phyloP scores from a whole-genome alignment of 2,797 vertebrate species.

The Vultur gryphus region DNA sequence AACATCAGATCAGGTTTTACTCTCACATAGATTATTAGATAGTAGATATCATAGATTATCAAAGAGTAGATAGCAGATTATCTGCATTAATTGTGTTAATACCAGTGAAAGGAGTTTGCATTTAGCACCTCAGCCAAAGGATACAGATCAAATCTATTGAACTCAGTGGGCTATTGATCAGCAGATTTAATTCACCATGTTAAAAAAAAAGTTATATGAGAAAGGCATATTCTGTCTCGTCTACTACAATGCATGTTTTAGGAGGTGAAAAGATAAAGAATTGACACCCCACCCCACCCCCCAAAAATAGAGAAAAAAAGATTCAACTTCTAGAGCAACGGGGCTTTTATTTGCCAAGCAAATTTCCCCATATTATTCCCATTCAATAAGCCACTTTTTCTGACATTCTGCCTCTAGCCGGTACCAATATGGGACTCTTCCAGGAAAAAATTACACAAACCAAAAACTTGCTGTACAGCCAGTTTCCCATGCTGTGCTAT shows the following conservation, averaged over 20 bases:
- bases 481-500: background rate
- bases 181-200: background rate
- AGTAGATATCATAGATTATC: background rate
- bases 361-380: background rate
- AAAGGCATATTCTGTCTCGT: background rate
- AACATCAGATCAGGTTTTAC: background rate
- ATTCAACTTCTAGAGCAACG: background rate
- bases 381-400: background rate
- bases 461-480: background rate
- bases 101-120: background rate
- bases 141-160: background rate
- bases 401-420: background rate
- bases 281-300: rapidly evolving
- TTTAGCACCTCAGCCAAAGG: background rate
- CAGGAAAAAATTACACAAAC: background rate
- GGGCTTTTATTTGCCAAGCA: background rate
- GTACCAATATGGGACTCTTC: background rate
- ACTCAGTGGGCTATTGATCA: background rate
- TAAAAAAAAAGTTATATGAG: background rate
- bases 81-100: background rate
- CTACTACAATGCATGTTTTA: background rate
- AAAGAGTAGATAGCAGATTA: background rate
- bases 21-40: background rate
- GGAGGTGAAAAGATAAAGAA: background rate
- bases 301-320: background rate